A percentile compares a stretch with the other conserved stretches of the same genome.
Evolutionary conservation across 2,113 vertebrate genomes (phyloP).

Genomic region (Chlorodrepanis virens): DNA sequence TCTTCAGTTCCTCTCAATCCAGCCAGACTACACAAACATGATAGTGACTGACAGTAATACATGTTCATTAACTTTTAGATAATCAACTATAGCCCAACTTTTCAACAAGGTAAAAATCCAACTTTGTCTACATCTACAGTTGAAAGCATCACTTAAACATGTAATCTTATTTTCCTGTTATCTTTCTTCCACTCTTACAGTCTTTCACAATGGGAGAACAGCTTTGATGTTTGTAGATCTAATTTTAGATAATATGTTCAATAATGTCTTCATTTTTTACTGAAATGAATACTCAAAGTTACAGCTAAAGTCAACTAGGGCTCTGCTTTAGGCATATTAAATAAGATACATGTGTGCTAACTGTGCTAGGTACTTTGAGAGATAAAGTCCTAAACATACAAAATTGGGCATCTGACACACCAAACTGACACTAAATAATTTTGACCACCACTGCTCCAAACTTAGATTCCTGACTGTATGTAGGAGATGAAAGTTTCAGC

Average conservation of each 20-base stretch:
- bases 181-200: not conserved
- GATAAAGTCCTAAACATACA: not conserved
- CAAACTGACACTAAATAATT: not conserved
- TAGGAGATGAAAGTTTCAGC: not conserved
- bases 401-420: not conserved
- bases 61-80: not conserved
- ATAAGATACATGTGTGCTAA: not conserved
- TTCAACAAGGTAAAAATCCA: not conserved
- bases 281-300: not conserved
- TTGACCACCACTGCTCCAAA: not conserved
- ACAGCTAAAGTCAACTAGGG: not conserved
- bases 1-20: not conserved
- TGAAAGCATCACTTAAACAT: not conserved
- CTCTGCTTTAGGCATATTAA: not conserved
- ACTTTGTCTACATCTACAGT: not conserved
- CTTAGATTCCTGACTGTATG: not conserved
- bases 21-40: not conserved
- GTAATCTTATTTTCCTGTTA: not conserved
- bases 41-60: not conserved
- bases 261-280: not conserved
- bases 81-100: not conserved
- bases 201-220: not conserved
- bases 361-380: not conserved
- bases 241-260: not conserved
- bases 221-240: not conserved